These are phyloP conservation scores for Tapera naevia DNA, from an alignment of 2,797 vertebrate species.

Conservation along the genomic window DNA sequence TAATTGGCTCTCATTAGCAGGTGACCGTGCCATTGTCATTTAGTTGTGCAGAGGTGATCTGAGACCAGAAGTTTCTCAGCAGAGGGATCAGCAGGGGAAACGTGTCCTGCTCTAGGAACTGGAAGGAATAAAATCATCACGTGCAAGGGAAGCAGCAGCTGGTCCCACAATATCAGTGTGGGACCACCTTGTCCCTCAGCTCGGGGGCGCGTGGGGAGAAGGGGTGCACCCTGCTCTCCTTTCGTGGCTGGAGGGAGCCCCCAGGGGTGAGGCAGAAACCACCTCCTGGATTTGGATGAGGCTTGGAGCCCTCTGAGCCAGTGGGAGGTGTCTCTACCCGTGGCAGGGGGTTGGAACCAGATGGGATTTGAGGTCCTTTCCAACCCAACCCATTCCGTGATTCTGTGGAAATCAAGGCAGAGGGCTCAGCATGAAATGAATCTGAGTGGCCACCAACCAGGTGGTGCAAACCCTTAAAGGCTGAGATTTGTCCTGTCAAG, in stretches of 20 bases:
- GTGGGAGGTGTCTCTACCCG: too few relatives aligned
- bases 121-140: background rate
- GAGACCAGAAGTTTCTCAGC: background rate
- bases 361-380: too few relatives aligned
- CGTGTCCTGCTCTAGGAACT: background rate
- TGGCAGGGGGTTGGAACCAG: too few relatives aligned
- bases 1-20: background rate
- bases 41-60: background rate
- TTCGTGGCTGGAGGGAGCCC: background rate
- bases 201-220: fast-evolving
- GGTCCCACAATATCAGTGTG: background rate
- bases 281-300: background rate
- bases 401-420: too few relatives aligned
- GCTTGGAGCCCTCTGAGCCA: too few relatives aligned
- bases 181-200: background rate
- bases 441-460: too few relatives aligned
- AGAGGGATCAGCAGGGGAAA: background rate
- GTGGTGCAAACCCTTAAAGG: too few relatives aligned
- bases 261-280: background rate
- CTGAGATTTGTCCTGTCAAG: too few relatives aligned
- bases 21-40: background rate
- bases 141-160: background rate
- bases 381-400: too few relatives aligned
- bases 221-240: background rate
- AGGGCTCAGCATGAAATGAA: too few relatives aligned